Evolutionary conservation across 2,113 vertebrate genomes (phyloP).

Genomic region (Epinephelus moara): DNA sequence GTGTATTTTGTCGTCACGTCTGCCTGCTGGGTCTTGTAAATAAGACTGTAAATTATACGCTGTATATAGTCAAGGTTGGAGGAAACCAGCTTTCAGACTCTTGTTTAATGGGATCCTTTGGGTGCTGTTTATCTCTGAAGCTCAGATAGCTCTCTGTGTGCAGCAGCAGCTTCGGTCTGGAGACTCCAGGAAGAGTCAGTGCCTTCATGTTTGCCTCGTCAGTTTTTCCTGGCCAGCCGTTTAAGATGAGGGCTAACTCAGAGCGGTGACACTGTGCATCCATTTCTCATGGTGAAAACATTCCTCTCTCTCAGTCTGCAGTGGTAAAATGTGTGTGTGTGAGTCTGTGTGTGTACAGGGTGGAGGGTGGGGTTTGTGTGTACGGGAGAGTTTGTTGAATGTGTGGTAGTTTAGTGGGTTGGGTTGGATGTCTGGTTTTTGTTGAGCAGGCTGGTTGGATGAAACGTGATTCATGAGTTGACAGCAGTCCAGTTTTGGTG

Average conservation of each 20-base stretch:
- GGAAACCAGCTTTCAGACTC: neutral
- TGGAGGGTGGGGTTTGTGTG: slow-evolving; percentile 10
- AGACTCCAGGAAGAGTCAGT: neutral
- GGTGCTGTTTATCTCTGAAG: neutral
- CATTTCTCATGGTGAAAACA: slow-evolving; percentile 11
- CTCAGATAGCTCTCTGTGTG: neutral
- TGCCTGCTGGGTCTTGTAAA: neutral
- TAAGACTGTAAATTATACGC: neutral
- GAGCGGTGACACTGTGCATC: slow-evolving; percentile 12
- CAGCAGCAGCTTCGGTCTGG: neutral
- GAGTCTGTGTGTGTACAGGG: neutral
- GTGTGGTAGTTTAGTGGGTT: slow-evolving; percentile 12
- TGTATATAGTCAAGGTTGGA: neutral
- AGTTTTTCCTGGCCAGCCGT: slow-evolving; percentile 51
- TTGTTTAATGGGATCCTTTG: neutral
- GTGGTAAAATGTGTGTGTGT: neutral
- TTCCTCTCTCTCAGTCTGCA: slow-evolving; percentile 6
- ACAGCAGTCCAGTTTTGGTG: neutral
- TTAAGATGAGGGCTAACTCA: neutral
- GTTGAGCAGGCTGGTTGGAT: slow-evolving; percentile 1
- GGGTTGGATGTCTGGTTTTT: slow-evolving; percentile 10
- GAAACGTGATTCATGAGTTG: slow-evolving; percentile 32
- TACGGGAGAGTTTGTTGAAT: neutral
- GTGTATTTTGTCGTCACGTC: neutral
- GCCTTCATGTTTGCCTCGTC: slow-evolving; percentile 17